Base-by-base conservation (phyloP, 1,140 invertebrate genomes). In the Cheumatopsyche charites region DNA sequence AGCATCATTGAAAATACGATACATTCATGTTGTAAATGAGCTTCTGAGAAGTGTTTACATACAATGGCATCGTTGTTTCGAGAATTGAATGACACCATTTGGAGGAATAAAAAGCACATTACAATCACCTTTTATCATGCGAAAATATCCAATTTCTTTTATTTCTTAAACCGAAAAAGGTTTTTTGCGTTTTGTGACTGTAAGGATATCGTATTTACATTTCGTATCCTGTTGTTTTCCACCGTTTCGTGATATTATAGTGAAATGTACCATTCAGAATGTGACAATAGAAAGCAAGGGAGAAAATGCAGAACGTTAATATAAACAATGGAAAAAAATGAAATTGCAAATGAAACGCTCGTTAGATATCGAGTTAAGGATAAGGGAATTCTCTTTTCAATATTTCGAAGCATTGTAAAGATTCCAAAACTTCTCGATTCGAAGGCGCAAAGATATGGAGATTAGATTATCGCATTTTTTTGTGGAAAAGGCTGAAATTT, bases 381-480 rank as follows among this genome's bases (percentile, higher is more conserved):
- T 3, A 36, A 3, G 29, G 29, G 29, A 36, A 36, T n/a, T n/a
- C 29, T 23, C 55, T 4, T 55, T 12, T 3, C 5, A 25, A 9
- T 36, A 36, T 36, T 36, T 58, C 9, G 23, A 58, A 58, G 12
- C 13, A 23, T 58, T 19, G 55, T 21, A 19, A 58, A 21, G 55
- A 58, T 58, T 11, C 7, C 11, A 23, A 9, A 25, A 11, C 1
- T 7, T 58, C 23, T 5, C 55, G 55, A 58, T 12, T 9, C 9
- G 29, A 36, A 36, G 47, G 9, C 19, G 19, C 23, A 23, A 26
- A 58, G 55, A 58, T 25, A 52, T 25, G 55, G 23, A 58, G 23
- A 58, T 26, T 19, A 23, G 55, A 58, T 58, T 58, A 58, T 58
- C 55, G 55, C 55, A 58, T 19, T 58, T 58, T n/a, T 58, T 9